Percentiles rank a stretch among this genome's conserved stretches.
Evolutionary conservation across 2,797 vertebrate species (phyloP).

Genomic region (Arctocebus calabarensis): DNA sequence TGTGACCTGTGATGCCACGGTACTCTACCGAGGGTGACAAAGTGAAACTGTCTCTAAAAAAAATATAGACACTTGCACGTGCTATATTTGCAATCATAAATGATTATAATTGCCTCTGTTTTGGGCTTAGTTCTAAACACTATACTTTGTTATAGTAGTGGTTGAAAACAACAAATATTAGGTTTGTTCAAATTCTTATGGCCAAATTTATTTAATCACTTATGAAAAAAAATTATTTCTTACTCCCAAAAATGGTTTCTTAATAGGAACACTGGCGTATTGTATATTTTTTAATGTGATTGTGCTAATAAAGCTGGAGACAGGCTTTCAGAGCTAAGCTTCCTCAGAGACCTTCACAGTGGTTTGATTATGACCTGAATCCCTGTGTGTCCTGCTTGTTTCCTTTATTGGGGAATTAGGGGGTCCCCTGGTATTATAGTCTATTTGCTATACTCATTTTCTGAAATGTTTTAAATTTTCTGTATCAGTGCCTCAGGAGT

Average conservation of each 20-base stretch:
- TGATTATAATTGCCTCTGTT: neutral
- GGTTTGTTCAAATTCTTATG: conserved; percentile 22
- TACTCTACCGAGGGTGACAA: too few relatives aligned
- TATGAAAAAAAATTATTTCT: neutral
- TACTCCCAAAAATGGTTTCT: neutral
- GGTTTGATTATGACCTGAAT: conserved; percentile 28
- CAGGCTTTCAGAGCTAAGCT: neutral
- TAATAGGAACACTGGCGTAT: neutral
- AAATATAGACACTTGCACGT: neutral
- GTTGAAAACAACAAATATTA: conserved; percentile 9
- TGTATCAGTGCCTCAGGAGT: neutral
- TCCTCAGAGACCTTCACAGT: neutral
- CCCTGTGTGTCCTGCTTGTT: neutral
- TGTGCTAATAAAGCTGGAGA: neutral
- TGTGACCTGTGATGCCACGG: too few relatives aligned
- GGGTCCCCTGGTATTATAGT: neutral
- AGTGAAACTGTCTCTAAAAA: too few relatives aligned
- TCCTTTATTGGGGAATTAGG: conserved; percentile 3
- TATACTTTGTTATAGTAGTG: neutral
- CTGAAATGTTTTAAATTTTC: neutral
- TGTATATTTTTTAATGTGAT: conserved; percentile 28
- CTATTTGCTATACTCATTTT: neutral
- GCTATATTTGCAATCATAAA: conserved; percentile 3
- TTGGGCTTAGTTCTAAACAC: conserved; percentile 17
- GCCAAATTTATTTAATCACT: conserved; percentile 19